These are phyloP conservation scores for Epinephelus cyanopodus DNA, from an alignment of 2,113 vertebrate species.

Conservation along the genomic window DNA sequence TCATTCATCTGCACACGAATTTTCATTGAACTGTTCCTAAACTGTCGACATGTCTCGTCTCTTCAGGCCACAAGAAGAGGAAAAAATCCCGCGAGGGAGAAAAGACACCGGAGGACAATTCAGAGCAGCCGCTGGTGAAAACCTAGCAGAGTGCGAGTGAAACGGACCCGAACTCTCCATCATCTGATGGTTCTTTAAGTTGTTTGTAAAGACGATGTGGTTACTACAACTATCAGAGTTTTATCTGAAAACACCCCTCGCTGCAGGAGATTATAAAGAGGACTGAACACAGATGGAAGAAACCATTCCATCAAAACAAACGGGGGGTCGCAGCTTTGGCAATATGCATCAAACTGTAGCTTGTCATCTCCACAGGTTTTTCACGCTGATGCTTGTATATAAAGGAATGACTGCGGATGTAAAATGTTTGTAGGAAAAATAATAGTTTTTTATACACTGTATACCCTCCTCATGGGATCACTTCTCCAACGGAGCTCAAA, in stretches of 20 bases:
- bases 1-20: no score
- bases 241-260: constrained; percentile 60
- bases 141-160: constrained; percentile 67
- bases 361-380: constrained; percentile 32
- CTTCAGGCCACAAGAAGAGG: constrained; percentile 91
- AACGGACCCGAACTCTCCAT: constrained; percentile 9
- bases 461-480: background rate
- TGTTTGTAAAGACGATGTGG: constrained; percentile 40
- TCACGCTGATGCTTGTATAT: constrained; percentile 37
- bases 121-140: constrained; percentile 80
- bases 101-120: constrained; percentile 87
- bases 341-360: constrained; percentile 17
- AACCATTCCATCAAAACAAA: background rate
- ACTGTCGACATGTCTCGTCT: constrained; percentile 15
- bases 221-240: constrained; percentile 69
- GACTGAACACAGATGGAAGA: constrained; percentile 35
- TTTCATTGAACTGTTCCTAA: background rate
- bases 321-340: background rate
- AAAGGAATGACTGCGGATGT: constrained; percentile 59
- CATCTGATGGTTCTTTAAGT: constrained; percentile 32
- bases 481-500: constrained; percentile 25
- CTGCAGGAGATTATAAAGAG: constrained; percentile 4
- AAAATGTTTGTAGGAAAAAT: constrained; percentile 9
- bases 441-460: constrained; percentile 29
- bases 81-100: constrained; percentile 87